These are phyloP conservation scores for Spondyliosoma cantharus DNA, from an alignment of 2,797 vertebrate genomes.

Conservation along the genomic window DNA sequence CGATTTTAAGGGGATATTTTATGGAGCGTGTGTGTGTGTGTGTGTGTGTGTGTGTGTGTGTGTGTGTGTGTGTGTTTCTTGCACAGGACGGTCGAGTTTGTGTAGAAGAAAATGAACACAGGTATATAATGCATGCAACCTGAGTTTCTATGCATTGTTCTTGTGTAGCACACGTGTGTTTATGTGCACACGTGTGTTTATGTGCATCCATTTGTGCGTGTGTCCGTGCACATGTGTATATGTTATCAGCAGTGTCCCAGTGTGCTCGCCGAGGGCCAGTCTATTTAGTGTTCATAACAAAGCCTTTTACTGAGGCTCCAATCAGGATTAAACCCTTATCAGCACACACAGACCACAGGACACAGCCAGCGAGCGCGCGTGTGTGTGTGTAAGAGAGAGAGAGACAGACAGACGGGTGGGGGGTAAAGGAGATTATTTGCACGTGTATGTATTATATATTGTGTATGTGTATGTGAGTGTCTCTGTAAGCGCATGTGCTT, in stretches of 20 bases:
- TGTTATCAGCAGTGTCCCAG: conserved; percentile 81
- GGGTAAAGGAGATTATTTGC: conserved; percentile 67
- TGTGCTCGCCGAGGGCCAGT: conserved; percentile 83
- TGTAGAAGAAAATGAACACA: neutral
- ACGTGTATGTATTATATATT: conserved; percentile 44
- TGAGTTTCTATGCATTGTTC: conserved; percentile 23
- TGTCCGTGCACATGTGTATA: conserved; percentile 63
- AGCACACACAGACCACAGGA: conserved; percentile 82
- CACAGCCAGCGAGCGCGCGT: conserved; percentile 71
- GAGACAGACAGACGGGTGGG: conserved; percentile 21
- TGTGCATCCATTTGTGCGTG: conserved; percentile 49
- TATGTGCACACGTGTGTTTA: conserved; percentile 49
- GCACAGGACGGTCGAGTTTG: too few species aligned
- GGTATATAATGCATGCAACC: conserved; percentile 36
- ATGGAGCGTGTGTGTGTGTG: conserved; percentile 24
- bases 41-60: too few species aligned
- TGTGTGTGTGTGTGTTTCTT: conserved; percentile 15
- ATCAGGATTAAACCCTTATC: conserved; percentile 85
- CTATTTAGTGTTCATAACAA: conserved; percentile 87
- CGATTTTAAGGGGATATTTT: conserved; percentile 44
- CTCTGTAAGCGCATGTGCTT: conserved; percentile 30
- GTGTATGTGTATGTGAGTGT: conserved; percentile 28
- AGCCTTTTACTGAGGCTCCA: conserved; percentile 84
- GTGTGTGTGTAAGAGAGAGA: conserved; percentile 26
- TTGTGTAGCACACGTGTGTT: conserved; percentile 24